Conservation (phyloP, 2,888 invertebrate genomes). For the Platerodrilus igneus region DNA sequence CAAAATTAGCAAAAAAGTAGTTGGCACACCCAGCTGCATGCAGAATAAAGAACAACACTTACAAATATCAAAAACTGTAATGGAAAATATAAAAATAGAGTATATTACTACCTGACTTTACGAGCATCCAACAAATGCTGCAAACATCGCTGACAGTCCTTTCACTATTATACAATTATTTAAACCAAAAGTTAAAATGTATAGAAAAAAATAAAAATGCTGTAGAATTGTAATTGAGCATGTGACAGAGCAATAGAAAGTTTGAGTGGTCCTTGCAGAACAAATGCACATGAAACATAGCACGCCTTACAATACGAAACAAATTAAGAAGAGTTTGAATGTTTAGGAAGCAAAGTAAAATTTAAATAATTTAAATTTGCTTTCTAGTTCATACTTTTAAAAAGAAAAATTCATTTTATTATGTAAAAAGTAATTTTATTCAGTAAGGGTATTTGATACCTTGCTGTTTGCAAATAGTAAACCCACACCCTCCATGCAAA, state of each 20-base stretch:
- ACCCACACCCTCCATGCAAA: constrained; percentile 99
- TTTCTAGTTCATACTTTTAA: constrained; percentile 1
- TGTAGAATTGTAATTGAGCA: constrained; percentile 43
- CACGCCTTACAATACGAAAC: constrained; percentile 48
- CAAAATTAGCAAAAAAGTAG: constrained; percentile 23
- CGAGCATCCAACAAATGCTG: constrained; percentile 33
- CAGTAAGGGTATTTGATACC: too few relatives aligned
- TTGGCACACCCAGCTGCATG: constrained; percentile 40
- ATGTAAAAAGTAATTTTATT: constrained; percentile 3
- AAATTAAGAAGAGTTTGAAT: constrained; percentile 29
- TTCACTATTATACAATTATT: constrained; percentile 19
- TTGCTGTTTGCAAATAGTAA: constrained; percentile 99
- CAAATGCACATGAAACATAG: constrained; percentile 51
- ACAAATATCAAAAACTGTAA: constrained; percentile 18
- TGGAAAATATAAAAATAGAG: constrained; percentile 29
- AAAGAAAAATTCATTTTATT: constrained; percentile 4
- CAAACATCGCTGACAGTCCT: constrained; percentile 32
- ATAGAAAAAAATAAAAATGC: constrained; percentile 31
- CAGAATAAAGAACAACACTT: constrained; percentile 35
- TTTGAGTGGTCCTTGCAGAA: constrained; percentile 79
- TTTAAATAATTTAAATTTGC: constrained; percentile 1
- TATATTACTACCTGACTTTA: constrained; percentile 36
- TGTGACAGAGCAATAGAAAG: constrained; percentile 55
- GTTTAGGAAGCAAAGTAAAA: constrained; percentile 18
- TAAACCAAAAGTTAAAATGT: constrained; percentile 23